phyloP scores from a whole-genome alignment of 2,797 vertebrate species.

The Catharus ustulatus region DNA sequence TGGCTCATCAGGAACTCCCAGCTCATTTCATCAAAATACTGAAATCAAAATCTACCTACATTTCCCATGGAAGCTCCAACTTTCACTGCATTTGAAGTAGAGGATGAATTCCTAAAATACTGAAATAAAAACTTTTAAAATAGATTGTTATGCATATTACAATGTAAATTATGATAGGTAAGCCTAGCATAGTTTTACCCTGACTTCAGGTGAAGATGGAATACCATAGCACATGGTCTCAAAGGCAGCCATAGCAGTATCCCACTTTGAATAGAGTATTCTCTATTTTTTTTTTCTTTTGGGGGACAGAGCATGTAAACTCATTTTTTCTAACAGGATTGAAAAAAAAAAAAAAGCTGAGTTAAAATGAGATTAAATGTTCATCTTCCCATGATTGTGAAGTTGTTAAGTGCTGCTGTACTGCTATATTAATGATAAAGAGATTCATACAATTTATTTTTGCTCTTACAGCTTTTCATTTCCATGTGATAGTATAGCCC shows the following conservation, averaged over 20 bases:
- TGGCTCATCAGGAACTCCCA: background rate
- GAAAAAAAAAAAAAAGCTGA: background rate
- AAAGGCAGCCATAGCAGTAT: background rate
- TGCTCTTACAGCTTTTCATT: slow-evolving; percentile 16
- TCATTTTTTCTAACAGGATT: background rate
- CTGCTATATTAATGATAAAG: slow-evolving; percentile 31
- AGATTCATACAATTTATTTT: slow-evolving; percentile 46
- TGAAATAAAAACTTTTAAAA: background rate
- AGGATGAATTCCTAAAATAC: background rate
- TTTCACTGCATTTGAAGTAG: background rate
- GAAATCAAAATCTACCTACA: background rate
- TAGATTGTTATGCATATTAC: background rate
- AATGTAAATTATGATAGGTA: background rate
- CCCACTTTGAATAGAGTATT: background rate
- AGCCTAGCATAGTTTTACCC: background rate
- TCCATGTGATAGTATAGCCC: background rate
- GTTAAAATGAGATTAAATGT: background rate
- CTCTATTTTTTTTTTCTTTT: background rate
- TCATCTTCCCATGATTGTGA: background rate
- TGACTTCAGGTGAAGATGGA: background rate
- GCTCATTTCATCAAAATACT: background rate
- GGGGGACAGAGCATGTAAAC: background rate
- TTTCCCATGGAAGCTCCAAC: too few species aligned
- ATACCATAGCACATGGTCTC: background rate
- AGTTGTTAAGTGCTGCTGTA: slow-evolving; percentile 8